These are phyloP conservation scores for Spodoptera littoralis DNA, from an alignment of 2,888 invertebrate species.

Conservation along the genomic window DNA sequence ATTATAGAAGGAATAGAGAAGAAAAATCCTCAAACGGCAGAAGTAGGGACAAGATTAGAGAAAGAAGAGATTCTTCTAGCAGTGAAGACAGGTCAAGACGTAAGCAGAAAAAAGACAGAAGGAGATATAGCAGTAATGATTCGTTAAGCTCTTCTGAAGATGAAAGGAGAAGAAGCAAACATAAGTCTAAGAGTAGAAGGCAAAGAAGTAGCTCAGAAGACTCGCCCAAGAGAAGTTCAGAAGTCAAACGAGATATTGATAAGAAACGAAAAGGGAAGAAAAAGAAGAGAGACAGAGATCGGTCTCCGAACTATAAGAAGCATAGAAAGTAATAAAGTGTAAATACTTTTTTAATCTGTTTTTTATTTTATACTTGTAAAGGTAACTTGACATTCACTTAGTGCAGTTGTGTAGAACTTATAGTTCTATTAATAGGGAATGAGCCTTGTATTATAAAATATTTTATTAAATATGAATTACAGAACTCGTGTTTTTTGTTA, in stretches of 20 bases:
- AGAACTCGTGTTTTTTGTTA: no score
- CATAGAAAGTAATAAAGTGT: slow-evolving; percentile 77
- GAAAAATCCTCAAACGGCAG: slow-evolving; percentile 66
- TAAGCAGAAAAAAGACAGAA: slow-evolving; percentile 64
- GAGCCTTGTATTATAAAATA: no score
- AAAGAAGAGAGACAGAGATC: slow-evolving; percentile 85
- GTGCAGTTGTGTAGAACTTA: no score
- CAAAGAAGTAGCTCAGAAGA: slow-evolving; percentile 66
- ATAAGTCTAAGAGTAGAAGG: slow-evolving; percentile 58
- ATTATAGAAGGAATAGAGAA: slow-evolving; percentile 54
- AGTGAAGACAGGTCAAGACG: slow-evolving; percentile 59
- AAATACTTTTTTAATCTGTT: slow-evolving; percentile 29
- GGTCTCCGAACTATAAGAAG: slow-evolving; percentile 85
- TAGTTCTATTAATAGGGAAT: no score
- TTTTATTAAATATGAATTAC: no score
- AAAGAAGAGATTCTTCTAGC: slow-evolving; percentile 64
- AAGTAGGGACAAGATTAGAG: slow-evolving; percentile 53
- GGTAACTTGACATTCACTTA: no score
- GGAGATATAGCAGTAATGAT: slow-evolving; percentile 70
- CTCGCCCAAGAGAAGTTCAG: slow-evolving; percentile 75
- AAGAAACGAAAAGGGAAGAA: slow-evolving; percentile 89
- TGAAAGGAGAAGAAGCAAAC: slow-evolving; percentile 57
- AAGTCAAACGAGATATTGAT: slow-evolving; percentile 85
- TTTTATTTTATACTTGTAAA: neutral
- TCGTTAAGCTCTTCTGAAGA: slow-evolving; percentile 71